Base-by-base conservation (phyloP, 1,140 invertebrate genomes). In the Hirudo medicinalis region DNA sequence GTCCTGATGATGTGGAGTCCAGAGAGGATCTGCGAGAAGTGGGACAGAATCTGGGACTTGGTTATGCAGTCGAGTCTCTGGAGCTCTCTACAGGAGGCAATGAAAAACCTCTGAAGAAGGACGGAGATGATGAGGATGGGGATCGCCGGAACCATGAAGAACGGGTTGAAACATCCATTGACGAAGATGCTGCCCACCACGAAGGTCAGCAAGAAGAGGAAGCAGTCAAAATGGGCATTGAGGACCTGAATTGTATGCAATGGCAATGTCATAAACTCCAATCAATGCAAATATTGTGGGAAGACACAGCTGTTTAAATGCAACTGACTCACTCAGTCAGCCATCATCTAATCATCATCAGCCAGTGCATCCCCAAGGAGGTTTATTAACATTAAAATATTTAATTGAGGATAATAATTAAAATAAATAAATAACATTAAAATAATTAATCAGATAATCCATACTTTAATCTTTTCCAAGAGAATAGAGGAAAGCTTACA, bases 41-140 rank as follows among this genome's bases (percentile, higher is more conserved):
- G 71, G 8, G 54, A 32, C 66, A 74, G 40, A 6, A 74, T 69
- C 32, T 63, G 71, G n/a, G 73, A 74, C 54, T 72, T 72, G 22
- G 49, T 74, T 29, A 63, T 69, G 68, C 67, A 74, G n/a, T 74
- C 71, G n/a, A 74, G 40, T 49, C 73, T 69, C 68, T 74, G 73
- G 22, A 74, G 43, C 36, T 74, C 71, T 40, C 73, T 74, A 36
- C 60, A 71, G 0, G 73, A 71, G 9, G 73, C 49, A 11, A 74
- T 71, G 70, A 29, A 74, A 49, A 71, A 74, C 4, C 73, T 5
- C 32, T 74, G 73, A 27, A 74, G 25, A 25, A 67, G 22, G 40
- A 71, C 40, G 55, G 43, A 71, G 25, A 69, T 13, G 11, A 68
- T 22, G 40, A 74, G 27, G n/a, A 74, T 68, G 27, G 73, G 73